Conservation (phyloP, 2,113 vertebrate genomes). For the Colius striatus region DNA sequence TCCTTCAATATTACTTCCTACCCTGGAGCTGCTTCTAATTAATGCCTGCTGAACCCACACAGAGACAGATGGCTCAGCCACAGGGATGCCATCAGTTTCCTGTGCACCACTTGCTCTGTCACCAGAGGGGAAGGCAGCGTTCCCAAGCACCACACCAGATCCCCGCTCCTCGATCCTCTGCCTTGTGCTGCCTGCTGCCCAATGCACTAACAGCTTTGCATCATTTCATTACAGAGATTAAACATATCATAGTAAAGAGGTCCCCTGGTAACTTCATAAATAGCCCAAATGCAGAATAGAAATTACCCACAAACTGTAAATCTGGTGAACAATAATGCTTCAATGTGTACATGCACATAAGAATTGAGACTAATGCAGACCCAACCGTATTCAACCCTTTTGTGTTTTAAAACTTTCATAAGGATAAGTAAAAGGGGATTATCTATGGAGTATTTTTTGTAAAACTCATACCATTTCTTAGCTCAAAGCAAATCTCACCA, state of each 20-base stretch:
- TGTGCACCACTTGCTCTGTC: rapidly evolving
- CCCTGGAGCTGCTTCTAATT: neutral
- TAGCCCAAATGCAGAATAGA: neutral
- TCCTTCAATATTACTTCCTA: neutral
- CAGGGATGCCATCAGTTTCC: neutral
- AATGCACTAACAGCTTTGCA: rapidly evolving
- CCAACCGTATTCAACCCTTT: neutral
- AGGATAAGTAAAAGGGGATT: neutral
- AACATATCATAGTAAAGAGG: neutral
- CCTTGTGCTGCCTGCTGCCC: neutral
- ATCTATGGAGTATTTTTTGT: neutral
- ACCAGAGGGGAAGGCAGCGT: neutral
- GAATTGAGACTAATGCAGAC: neutral
- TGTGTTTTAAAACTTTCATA: neutral
- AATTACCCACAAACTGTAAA: neutral
- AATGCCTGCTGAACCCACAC: neutral
- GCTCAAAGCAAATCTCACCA: neutral
- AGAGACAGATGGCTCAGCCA: rapidly evolving
- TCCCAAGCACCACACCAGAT: rapidly evolving
- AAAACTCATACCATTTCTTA: neutral
- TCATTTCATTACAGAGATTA: neutral
- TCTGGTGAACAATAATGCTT: neutral
- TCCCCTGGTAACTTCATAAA: neutral
- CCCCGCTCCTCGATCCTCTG: neutral
- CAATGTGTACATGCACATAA: neutral